Percentiles rank a stretch among this genome's conserved stretches.
These are phyloP conservation scores for Arctopsyche grandis DNA, from an alignment of 1,140 invertebrate genomes.

Conservation along the genomic window DNA sequence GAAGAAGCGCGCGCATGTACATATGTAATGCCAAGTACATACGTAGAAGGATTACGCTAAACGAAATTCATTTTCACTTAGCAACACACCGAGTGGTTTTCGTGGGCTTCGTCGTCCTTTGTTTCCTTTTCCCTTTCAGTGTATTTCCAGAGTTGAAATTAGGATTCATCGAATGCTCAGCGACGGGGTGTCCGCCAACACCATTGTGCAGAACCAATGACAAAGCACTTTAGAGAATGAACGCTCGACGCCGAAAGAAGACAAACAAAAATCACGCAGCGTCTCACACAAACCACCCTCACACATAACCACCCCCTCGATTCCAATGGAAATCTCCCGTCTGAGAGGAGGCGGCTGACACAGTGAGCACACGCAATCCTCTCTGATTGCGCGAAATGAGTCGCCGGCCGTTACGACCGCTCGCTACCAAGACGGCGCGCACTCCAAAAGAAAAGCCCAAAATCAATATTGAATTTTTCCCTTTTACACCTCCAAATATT, in stretches of 20 bases:
- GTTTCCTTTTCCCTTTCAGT: conserved; percentile 19
- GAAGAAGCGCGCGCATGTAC: too few relatives aligned
- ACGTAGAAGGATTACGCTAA: background rate
- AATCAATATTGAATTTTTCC: conserved; percentile 21
- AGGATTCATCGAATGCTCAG: conserved; percentile 18
- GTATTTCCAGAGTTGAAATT: conserved; percentile 7
- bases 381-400: conserved; percentile 4
- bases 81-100: conserved; percentile 6
- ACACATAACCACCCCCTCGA: background rate
- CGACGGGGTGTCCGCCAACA: background rate
- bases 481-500: background rate
- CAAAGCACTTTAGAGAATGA: conserved; percentile 40
- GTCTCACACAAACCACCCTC: background rate
- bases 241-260: conserved; percentile 7
- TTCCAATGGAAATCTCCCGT: background rate
- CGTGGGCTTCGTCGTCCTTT: background rate
- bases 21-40: background rate
- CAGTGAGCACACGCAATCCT: conserved; percentile 3
- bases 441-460: conserved; percentile 8
- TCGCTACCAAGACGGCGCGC: background rate
- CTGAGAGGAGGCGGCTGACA: background rate
- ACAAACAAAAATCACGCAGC: conserved; percentile 39
- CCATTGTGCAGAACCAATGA: conserved; percentile 31
- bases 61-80: conserved; percentile 34
- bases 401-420: background rate